phyloP scores from a whole-genome alignment of 2,113 vertebrate species.

The Plecturocebus donacophilus region DNA sequence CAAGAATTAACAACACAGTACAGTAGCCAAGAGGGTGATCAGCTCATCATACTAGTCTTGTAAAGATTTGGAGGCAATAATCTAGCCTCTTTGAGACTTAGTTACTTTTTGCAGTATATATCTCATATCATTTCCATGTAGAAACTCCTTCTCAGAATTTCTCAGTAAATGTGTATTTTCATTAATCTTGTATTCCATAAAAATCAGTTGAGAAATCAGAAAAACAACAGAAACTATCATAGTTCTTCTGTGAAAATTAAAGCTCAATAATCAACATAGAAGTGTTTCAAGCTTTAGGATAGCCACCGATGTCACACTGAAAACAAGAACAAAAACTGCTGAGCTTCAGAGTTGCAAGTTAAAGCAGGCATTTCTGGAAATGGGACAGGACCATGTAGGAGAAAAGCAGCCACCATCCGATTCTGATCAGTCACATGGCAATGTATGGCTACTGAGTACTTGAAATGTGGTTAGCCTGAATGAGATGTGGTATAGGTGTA shows the following conservation, averaged over 20 bases:
- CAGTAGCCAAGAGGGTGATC: not conserved
- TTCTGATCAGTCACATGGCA: not conserved
- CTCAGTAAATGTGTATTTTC: not conserved
- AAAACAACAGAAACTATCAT: not conserved
- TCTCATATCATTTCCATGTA: not conserved
- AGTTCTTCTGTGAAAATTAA: constrained; percentile 1
- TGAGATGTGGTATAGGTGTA: not conserved
- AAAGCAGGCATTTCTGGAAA: not conserved
- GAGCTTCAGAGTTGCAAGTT: not conserved
- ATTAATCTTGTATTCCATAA: not conserved
- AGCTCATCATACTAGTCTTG: not conserved
- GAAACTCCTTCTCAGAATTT: constrained; percentile 20
- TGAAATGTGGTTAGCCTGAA: not conserved
- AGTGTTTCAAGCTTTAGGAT: not conserved
- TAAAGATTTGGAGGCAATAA: not conserved
- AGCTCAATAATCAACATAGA: not conserved
- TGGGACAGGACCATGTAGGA: not conserved
- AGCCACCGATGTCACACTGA: not conserved
- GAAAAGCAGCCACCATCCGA: not conserved
- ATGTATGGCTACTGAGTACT: not conserved
- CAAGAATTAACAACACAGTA: not conserved
- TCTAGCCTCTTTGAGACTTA: not conserved
- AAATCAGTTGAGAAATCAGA: not conserved
- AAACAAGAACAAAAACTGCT: not conserved
- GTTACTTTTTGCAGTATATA: not conserved